Evolutionary conservation across 2,888 invertebrate species (phyloP).

Genomic region (Adela reaumurella): DNA sequence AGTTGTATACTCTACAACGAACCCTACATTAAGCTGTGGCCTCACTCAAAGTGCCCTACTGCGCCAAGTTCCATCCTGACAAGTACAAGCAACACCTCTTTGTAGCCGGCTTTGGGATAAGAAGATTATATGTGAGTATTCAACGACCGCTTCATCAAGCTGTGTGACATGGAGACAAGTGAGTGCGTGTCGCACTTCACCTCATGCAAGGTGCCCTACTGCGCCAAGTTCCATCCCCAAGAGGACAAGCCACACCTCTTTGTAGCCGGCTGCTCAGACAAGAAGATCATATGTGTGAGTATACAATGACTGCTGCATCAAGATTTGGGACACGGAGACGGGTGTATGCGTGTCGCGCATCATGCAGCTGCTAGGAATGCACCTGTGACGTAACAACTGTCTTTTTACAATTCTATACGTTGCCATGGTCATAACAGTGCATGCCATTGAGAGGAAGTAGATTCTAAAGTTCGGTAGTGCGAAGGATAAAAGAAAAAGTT

Average conservation of each 20-base stretch:
- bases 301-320: slow-evolving; percentile 96
- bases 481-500: no score
- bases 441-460: no score
- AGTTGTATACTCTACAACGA: slow-evolving; percentile 33
- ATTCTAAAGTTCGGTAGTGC: no score
- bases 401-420: not conserved
- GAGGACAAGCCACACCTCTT: slow-evolving; percentile 95
- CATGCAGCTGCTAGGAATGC: no score
- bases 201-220: slow-evolving; percentile 95
- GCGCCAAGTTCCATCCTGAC: slow-evolving; percentile 97
- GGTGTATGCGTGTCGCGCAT: slow-evolving; percentile 84
- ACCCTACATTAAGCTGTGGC: no score
- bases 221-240: slow-evolving; percentile 97
- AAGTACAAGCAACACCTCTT: slow-evolving; percentile 95
- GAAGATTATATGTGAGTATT: slow-evolving; percentile 98
- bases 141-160: slow-evolving; percentile 95
- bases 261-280: slow-evolving; percentile 97
- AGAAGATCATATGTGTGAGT: slow-evolving; percentile 99
- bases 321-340: slow-evolving; percentile 98
- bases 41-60: slow-evolving; percentile 95
- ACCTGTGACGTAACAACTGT: no score
- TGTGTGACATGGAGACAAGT: slow-evolving; percentile 99
- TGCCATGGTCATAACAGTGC: no score
- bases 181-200: slow-evolving; percentile 83
- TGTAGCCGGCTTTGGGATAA: slow-evolving; percentile 97